Evolutionary conservation across 2,888 invertebrate species (phyloP).

Genomic region (Halictus ligatus): DNA sequence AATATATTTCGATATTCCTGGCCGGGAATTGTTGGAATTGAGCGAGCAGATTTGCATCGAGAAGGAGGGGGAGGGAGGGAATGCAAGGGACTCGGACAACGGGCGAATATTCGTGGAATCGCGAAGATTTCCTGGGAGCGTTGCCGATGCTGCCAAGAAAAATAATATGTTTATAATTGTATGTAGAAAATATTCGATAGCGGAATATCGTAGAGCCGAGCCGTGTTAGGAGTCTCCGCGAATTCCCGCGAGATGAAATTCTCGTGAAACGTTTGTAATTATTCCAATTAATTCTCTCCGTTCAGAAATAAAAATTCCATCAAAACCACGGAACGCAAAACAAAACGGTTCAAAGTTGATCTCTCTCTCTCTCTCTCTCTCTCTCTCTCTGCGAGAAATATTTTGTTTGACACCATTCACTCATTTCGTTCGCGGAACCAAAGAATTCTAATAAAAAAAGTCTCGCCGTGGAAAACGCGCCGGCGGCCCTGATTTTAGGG

Average conservation of each 20-base stretch:
- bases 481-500: background rate
- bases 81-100: conserved; percentile 5
- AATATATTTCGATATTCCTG: background rate
- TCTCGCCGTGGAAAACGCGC: background rate
- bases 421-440: background rate
- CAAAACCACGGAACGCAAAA: background rate
- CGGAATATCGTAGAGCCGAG: conserved; percentile 46
- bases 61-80: background rate
- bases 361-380: background rate
- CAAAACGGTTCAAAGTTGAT: too few relatives aligned
- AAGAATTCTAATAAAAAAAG: background rate
- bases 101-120: background rate
- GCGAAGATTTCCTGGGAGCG: conserved; percentile 17
- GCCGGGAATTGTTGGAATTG: background rate
- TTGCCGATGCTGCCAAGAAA: conserved; percentile 48
- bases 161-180: conserved; percentile 45
- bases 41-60: background rate
- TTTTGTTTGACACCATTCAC: background rate
- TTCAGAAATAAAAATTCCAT: background rate
- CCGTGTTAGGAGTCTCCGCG: conserved; percentile 32
- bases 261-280: background rate
- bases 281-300: background rate
- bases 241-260: conserved; percentile 3
- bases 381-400: background rate
- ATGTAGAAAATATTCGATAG: conserved; percentile 52